Evolutionary conservation across 2,113 vertebrate genomes (phyloP).

Genomic region (Aythya baeri): DNA sequence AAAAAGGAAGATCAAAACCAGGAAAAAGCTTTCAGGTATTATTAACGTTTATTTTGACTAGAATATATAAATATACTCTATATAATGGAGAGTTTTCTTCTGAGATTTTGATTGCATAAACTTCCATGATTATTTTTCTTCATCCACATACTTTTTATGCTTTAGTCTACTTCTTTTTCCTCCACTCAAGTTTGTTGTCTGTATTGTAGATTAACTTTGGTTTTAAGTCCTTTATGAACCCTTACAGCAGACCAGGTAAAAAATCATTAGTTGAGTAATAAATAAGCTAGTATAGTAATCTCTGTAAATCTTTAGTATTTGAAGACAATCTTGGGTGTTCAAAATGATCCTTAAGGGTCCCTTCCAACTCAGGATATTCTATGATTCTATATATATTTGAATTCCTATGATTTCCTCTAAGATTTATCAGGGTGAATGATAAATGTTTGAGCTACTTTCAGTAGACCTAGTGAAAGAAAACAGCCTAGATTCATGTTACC

Average conservation of each 20-base stretch:
- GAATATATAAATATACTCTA: no score
- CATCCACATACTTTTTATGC: neutral
- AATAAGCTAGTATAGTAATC: neutral
- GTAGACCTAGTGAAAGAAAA: neutral
- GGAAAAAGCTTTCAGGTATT: neutral
- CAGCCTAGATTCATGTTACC: neutral
- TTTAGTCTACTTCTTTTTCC: neutral
- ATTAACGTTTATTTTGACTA: neutral
- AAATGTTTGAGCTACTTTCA: neutral
- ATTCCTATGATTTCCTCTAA: neutral
- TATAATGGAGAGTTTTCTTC: neutral
- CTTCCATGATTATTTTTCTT: neutral
- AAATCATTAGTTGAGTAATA: neutral
- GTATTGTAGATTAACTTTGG: neutral
- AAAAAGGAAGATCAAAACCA: neutral
- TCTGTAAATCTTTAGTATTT: neutral
- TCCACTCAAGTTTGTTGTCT: neutral
- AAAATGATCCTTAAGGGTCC: neutral
- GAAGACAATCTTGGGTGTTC: neutral
- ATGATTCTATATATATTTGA: neutral
- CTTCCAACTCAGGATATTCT: no score
- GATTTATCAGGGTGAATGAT: neutral
- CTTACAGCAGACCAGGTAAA: neutral
- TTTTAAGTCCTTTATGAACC: neutral
- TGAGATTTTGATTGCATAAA: neutral